These are phyloP conservation scores for Pinna nobilis DNA, from an alignment of 1,140 invertebrate genomes.

Conservation along the genomic window DNA sequence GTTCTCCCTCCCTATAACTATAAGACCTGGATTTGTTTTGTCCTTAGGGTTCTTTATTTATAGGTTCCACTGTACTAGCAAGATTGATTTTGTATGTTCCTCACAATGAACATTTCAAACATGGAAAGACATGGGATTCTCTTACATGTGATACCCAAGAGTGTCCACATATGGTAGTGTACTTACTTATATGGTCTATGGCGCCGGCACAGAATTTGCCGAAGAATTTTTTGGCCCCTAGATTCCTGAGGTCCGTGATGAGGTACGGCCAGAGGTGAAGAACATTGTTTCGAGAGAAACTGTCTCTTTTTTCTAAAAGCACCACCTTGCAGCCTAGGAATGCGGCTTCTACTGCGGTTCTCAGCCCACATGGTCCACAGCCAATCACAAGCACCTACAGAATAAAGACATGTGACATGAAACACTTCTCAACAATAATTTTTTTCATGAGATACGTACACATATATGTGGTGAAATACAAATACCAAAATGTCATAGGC, in stretches of 20 bases:
- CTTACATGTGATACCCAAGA: no score
- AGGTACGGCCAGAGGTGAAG: conserved; percentile 99
- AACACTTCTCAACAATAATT: not conserved
- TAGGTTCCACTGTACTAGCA: no score
- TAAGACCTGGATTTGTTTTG: no score
- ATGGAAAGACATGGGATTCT: not conserved
- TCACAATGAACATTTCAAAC: not conserved
- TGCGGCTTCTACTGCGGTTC: conserved; percentile 97
- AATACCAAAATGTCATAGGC: no score
- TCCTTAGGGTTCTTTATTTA: no score
- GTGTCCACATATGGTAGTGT: no score
- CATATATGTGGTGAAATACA: no score
- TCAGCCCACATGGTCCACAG: conserved; percentile 94
- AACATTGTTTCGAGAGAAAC: conserved; percentile 90
- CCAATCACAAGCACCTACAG: conserved; percentile 88
- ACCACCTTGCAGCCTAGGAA: conserved; percentile 90
- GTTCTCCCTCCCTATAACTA: no score
- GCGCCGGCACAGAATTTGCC: conserved; percentile 99
- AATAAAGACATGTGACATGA: not conserved
- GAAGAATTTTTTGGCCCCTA: conserved; percentile 99
- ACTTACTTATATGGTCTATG: conserved; percentile 96
- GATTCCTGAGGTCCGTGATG: conserved; percentile 93
- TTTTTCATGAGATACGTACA: no score
- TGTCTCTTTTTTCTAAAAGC: conserved; percentile 74
- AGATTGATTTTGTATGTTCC: not conserved